Base-by-base conservation (phyloP, 2,113 vertebrate genomes). In the Colaptes auratus region DNA sequence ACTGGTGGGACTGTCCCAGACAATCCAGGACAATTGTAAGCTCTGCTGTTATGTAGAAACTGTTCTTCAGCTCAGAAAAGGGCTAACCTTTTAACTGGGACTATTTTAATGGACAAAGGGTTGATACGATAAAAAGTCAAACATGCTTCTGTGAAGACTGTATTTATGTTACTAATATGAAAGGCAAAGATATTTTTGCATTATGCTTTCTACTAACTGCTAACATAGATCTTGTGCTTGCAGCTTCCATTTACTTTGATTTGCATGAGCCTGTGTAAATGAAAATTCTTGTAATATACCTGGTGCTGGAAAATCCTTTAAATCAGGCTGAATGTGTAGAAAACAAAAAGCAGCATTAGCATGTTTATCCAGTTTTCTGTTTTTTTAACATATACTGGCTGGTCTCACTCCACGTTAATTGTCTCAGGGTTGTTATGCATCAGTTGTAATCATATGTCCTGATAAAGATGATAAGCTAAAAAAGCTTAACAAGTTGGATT, bases 21-120 rank as follows among this genome's bases (percentile, higher is more conserved):
- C 90, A 94, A 95, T 63, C 92, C 86, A 86, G 92, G 92, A 96
- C 95, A 91, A 91, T 94, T 97, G 96, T 97, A 97, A 97, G 94
- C 95, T 88, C 35, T 80, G 10, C 66, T 33, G 78, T 59, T 67
- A n/a, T 6, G 1, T 18, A 71, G 79, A 39, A 39, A 11, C 46
- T 58, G 78, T 30, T 66, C 76, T 81, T 65, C 64, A 1, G 18
- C 75, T 87, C 3, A 28, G 84, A 69, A 71, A 76, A 82, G 63
- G 79, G 69, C 64, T 20, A 4, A 20, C 15, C 58, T 55, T 67
- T 48, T 61, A 77, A 30, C 46, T 60, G 82, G 89, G 76, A 28
- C 60, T 19, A 0, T 28, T 92, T 82, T 63, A 65, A 44, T 59
- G 59, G 42, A 27, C 67, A 60, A 53, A 67, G 60, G 78, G 27